Evolutionary conservation across 1,140 invertebrate genomes (phyloP), one percentile per base, ranked within the genome.

Genomic region (Hylaeus anthracinus): DNA sequence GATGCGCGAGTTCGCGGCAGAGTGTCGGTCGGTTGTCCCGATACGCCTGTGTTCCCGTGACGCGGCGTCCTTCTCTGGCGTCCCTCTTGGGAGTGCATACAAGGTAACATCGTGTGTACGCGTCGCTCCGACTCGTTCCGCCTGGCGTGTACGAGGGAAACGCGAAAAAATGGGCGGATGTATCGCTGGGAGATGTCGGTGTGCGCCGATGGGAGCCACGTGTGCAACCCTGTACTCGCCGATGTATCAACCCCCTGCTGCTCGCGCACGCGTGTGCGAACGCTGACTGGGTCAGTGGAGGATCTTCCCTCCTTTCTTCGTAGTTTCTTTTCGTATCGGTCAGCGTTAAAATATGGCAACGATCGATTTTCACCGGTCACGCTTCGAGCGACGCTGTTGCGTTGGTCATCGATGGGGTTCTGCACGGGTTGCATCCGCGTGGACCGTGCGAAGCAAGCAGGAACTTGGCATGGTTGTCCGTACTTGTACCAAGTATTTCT

Each of bases 251-350:
- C 9, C 51, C 37, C 60, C 45, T 26, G 26, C 26, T 26, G 26
- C 26, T 45, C 56, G 83, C 79, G 85, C 85, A 86, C 85, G 86
- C 72, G 85, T 86, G 81, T 86, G 64, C 53, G 26, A 26, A 66
- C 72, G 63, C 74, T 55, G 71, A 87, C 76, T 87, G 85, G 86
- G 86, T 87, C 86, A 87, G 85, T 86, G 86, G 85, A 87, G 85
- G 86, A 86, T 70, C 72, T 85, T 85, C 72, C 76, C 74, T 48
- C 61, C n/a, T 85, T 86, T 86, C 83, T 86, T 86, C 80, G 53
- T 85, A 48, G 60, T 86, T 86, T 79, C 83, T 86, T 86, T 85
- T 78, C 81, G 73, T 86, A 86, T 86, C 84, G 83, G 83, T 37
- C 58, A 61, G 15, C 64, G 79, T 69, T 74, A 67, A 74, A 74